A percentile compares a stretch with the other conserved stretches of the same genome.
These are phyloP conservation scores for Scaptomyza graminum DNA, from an alignment of 1,140 invertebrate genomes.

Conservation along the genomic window DNA sequence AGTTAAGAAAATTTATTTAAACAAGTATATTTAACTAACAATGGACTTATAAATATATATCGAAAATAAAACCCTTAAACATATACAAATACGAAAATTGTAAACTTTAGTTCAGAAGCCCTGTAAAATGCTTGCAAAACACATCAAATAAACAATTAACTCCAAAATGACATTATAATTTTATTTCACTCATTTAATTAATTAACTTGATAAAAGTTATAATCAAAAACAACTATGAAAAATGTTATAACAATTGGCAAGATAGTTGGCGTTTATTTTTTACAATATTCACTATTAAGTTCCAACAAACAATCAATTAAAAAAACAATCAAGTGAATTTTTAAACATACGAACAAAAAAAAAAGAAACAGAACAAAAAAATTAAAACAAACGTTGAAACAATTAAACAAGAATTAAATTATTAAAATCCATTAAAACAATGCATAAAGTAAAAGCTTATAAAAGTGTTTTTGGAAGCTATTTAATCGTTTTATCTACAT, in stretches of 20 bases:
- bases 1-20: constrained; percentile 83
- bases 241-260: constrained; percentile 5
- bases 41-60: constrained; percentile 78
- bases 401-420: constrained; percentile 8
- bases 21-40: constrained; percentile 75
- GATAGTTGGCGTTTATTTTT: constrained; percentile 4
- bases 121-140: constrained; percentile 59
- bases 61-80: constrained; percentile 33
- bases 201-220: neutral
- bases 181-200: constrained; percentile 3
- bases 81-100: constrained; percentile 30
- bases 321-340: constrained; percentile 72
- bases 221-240: constrained; percentile 37
- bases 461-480: constrained; percentile 5
- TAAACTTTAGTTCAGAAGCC: constrained; percentile 35
- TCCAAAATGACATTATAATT: neutral
- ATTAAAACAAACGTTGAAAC: constrained; percentile 6
- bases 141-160: constrained; percentile 1
- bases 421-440: neutral
- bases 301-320: constrained; percentile 74
- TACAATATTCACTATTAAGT: constrained; percentile 40
- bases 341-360: constrained; percentile 21
- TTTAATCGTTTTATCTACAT: constrained; percentile 9
- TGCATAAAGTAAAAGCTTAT: constrained; percentile 26
- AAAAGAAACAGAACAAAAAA: constrained; percentile 19